Evolutionary conservation across 2,888 invertebrate species (phyloP).

Genomic region (Eupithecia exiguata): DNA sequence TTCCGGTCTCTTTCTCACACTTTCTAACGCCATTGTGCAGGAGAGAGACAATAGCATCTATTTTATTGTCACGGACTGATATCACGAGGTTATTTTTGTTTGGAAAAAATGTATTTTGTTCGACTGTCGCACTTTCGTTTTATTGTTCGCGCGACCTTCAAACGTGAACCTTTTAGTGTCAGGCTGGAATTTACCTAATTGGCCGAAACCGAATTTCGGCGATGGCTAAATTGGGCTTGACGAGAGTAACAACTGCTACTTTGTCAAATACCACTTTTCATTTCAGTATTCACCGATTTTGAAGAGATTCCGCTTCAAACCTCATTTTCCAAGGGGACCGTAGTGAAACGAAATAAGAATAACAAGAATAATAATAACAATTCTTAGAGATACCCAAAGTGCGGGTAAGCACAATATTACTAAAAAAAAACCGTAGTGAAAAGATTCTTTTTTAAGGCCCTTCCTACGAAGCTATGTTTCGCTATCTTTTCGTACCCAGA

Average conservation of each 20-base stretch:
- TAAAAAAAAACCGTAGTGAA: too few species aligned
- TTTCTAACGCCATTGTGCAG: constrained; percentile 77
- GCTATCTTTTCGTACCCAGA: too few species aligned
- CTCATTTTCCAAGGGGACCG: not conserved
- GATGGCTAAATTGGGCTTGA: not conserved
- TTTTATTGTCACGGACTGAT: constrained; percentile 62
- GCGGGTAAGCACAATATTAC: too few species aligned
- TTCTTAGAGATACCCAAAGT: too few species aligned
- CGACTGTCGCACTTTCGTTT: constrained; percentile 45
- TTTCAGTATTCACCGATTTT: not conserved
- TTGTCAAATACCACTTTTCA: not conserved
- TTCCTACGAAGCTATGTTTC: too few species aligned
- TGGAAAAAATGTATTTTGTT: constrained; percentile 40
- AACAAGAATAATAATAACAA: too few species aligned
- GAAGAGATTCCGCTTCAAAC: not conserved
- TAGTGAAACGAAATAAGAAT: too few species aligned
- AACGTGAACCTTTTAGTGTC: constrained; percentile 35
- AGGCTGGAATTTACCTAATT: not conserved
- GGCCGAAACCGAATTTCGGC: constrained; percentile 15
- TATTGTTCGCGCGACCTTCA: constrained; percentile 47
- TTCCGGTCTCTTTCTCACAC: constrained; percentile 74
- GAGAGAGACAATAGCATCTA: constrained; percentile 71
- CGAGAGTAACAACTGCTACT: not conserved
- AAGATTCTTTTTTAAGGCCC: not conserved
- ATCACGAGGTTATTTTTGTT: constrained; percentile 59